These are phyloP conservation scores for Rhopalosiphum nymphaeae DNA, from an alignment of 2,888 invertebrate genomes.

Conservation along the genomic window DNA sequence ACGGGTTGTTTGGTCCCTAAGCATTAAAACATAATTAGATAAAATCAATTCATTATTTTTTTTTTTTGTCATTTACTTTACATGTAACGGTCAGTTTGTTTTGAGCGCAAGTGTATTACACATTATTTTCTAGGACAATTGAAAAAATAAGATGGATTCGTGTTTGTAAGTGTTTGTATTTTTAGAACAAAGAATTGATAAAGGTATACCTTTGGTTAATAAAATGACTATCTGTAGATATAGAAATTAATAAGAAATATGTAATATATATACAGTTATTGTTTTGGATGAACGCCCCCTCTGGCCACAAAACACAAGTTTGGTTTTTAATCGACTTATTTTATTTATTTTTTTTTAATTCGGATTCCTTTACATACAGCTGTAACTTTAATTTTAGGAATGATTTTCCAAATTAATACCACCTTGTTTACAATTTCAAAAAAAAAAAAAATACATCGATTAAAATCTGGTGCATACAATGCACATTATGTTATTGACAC, in stretches of 20 bases:
- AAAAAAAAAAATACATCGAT: slow-evolving; percentile 49
- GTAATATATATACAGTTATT: slow-evolving; percentile 13
- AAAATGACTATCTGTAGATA: background rate
- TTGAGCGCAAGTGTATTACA: slow-evolving; percentile 25
- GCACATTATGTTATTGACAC: background rate
- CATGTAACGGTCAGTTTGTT: slow-evolving; percentile 18
- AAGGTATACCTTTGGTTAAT: background rate
- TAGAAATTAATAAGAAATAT: slow-evolving; percentile 12
- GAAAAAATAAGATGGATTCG: background rate
- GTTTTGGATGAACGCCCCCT: background rate
- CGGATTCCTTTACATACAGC: slow-evolving; percentile 21
- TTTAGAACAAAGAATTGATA: background rate
- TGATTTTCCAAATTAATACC: slow-evolving; percentile 40
- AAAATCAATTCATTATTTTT: background rate
- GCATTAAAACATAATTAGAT: slow-evolving; percentile 25
- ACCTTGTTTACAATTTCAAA: background rate
- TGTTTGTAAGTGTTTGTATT: background rate
- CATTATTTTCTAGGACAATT: background rate
- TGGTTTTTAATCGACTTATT: background rate
- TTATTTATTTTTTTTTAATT: slow-evolving; percentile 27
- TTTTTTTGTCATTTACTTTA: background rate
- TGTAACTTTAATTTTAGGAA: slow-evolving; percentile 33
- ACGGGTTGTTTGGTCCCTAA: slow-evolving; percentile 54
- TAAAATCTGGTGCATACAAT: slow-evolving; percentile 1
- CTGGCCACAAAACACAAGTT: background rate